Conservation (phyloP, 30 jellyfish, hydroid and myxozoan genomes). For the Hydra vulgaris region DNA sequence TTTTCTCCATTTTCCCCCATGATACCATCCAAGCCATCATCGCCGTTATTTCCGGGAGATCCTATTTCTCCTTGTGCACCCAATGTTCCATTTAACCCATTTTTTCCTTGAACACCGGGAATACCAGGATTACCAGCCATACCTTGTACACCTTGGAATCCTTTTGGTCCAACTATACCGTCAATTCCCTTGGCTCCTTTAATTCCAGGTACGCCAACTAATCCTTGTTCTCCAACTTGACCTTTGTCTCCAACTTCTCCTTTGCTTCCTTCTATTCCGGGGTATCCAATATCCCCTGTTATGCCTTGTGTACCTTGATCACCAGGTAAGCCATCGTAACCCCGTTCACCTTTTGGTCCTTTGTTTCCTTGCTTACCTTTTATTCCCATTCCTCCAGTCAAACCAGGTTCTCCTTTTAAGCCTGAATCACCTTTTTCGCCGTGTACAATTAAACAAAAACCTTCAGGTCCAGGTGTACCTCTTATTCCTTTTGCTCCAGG, state of each 20-base stretch:
- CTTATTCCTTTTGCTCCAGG: conserved; percentile 19
- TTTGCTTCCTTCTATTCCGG: background rate
- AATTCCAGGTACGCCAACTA: background rate
- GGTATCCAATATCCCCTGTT: background rate
- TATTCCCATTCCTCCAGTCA: background rate
- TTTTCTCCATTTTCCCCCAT: background rate
- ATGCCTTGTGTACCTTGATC: background rate
- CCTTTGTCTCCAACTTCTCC: background rate
- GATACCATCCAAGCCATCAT: background rate
- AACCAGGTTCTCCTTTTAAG: background rate
- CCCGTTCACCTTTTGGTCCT: background rate
- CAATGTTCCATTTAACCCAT: background rate
- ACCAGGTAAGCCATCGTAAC: background rate
- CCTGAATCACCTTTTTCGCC: background rate
- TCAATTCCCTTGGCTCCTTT: background rate
- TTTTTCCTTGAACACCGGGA: background rate
- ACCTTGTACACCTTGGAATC: background rate
- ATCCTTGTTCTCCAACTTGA: background rate
- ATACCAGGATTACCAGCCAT: background rate
- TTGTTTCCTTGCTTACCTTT: background rate
- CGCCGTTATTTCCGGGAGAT: background rate
- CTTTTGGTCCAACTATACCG: background rate
- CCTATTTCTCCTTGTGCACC: background rate
- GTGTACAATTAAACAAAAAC: background rate
- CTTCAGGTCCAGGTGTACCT: background rate